These are phyloP conservation scores for Drosophila guanche DNA, from an alignment of 1,140 invertebrate genomes.

Conservation along the genomic window DNA sequence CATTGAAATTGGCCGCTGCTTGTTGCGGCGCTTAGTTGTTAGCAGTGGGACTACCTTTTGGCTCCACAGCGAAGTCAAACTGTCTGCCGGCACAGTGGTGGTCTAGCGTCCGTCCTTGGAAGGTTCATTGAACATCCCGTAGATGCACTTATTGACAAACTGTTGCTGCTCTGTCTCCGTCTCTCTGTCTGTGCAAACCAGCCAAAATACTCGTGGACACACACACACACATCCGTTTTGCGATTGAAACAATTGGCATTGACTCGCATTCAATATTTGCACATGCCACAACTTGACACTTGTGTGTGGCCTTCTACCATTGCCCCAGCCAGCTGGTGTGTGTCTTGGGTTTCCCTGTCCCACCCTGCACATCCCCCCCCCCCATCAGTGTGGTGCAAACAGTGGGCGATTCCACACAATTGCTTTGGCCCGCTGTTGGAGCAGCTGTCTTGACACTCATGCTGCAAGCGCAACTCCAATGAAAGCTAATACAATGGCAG, in stretches of 20 bases:
- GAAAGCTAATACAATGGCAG: too few relatives aligned
- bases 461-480: too few relatives aligned
- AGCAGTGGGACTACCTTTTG: neutral
- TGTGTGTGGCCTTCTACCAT: conserved; percentile 15
- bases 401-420: too few relatives aligned
- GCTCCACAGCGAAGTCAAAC: too few relatives aligned
- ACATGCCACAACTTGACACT: conserved; percentile 15
- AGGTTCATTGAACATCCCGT: conserved; percentile 48
- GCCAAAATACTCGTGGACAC: neutral
- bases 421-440: too few relatives aligned
- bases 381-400: too few relatives aligned
- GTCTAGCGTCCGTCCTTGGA: conserved; percentile 20
- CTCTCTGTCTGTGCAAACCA: conserved; percentile 32
- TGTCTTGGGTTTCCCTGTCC: too few relatives aligned
- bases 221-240: conserved; percentile 1
- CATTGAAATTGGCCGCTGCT: conserved; percentile 18
- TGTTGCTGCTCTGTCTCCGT: neutral
- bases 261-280: conserved; percentile 64
- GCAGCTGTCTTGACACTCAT: too few relatives aligned
- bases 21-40: conserved; percentile 49
- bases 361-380: too few relatives aligned
- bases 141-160: conserved; percentile 40
- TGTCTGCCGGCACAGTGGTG: conserved; percentile 19
- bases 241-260: conserved; percentile 22
- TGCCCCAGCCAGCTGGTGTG: neutral